These are phyloP conservation scores for Zoanthus sansibaricus DNA, from an alignment of 92 coral and sea anemone genomes.

Conservation along the genomic window DNA sequence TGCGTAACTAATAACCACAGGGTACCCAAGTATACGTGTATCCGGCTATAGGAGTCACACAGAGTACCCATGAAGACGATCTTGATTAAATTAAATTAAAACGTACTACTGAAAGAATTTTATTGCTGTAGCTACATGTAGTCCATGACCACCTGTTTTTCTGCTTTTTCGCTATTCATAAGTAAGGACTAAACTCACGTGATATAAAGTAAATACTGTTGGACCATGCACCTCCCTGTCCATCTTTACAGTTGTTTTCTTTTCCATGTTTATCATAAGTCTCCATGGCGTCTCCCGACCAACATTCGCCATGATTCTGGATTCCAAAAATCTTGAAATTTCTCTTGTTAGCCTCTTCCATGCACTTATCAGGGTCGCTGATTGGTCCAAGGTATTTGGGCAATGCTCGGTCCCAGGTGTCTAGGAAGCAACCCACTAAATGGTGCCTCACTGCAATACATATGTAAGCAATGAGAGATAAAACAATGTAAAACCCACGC, in stretches of 20 bases:
- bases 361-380: slow-evolving; percentile 22
- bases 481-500: too few relatives aligned
- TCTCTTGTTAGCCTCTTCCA: background rate
- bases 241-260: background rate
- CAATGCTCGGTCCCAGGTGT: slow-evolving; percentile 27
- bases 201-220: slow-evolving; percentile 40
- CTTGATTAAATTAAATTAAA: too few relatives aligned
- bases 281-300: slow-evolving; percentile 38
- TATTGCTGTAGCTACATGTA: too few relatives aligned
- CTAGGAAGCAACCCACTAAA: slow-evolving; percentile 18
- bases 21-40: too few relatives aligned
- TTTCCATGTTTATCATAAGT: slow-evolving; percentile 34
- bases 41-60: too few relatives aligned
- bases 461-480: too few relatives aligned
- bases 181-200: background rate
- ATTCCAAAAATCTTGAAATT: slow-evolving; percentile 12
- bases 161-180: too few relatives aligned
- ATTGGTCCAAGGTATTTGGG: slow-evolving; percentile 1
- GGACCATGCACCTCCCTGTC: slow-evolving; percentile 7
- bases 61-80: too few relatives aligned
- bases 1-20: too few relatives aligned
- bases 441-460: slow-evolving; percentile 14
- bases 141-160: background rate
- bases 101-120: too few relatives aligned
- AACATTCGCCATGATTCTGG: slow-evolving; percentile 26